These are phyloP conservation scores for Saccostrea echinata DNA, from an alignment of 1,140 invertebrate species.

Conservation along the genomic window DNA sequence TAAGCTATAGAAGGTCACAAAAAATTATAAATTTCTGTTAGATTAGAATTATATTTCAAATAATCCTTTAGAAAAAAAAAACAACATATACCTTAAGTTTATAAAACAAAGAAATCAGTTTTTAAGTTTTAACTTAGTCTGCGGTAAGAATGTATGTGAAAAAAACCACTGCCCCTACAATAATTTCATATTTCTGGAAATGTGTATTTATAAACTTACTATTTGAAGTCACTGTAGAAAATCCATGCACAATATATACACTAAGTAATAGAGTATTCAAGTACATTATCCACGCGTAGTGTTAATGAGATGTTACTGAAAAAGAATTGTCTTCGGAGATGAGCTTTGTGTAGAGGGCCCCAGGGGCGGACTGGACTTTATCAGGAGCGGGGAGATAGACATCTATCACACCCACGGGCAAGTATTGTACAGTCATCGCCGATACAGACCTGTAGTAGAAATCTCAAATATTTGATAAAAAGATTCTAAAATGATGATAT, in stretches of 20 bases:
- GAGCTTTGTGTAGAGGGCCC: background rate
- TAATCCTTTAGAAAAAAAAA: no score
- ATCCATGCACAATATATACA: background rate
- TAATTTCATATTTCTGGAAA: background rate
- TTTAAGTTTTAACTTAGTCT: no score
- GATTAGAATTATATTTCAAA: no score
- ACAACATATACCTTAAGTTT: no score
- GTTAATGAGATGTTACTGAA: background rate
- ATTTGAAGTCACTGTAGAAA: background rate
- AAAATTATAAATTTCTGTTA: no score
- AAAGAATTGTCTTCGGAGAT: background rate
- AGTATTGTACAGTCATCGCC: background rate
- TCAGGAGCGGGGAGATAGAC: slow-evolving; percentile 6
- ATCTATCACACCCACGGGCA: background rate
- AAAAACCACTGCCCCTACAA: background rate
- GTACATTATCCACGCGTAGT: background rate
- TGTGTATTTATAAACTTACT: slow-evolving; percentile 4
- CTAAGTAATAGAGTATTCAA: background rate
- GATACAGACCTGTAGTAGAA: background rate
- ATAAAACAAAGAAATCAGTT: no score
- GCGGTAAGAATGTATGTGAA: no score
- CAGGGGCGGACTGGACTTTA: background rate
- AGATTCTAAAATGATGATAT: background rate
- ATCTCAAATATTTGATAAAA: background rate
- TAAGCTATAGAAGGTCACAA: no score